A percentile compares a stretch with the other conserved stretches of the same genome.
These are phyloP conservation scores for Hapalemur alaotrensis DNA, from an alignment of 2,797 vertebrate species.

Conservation along the genomic window DNA sequence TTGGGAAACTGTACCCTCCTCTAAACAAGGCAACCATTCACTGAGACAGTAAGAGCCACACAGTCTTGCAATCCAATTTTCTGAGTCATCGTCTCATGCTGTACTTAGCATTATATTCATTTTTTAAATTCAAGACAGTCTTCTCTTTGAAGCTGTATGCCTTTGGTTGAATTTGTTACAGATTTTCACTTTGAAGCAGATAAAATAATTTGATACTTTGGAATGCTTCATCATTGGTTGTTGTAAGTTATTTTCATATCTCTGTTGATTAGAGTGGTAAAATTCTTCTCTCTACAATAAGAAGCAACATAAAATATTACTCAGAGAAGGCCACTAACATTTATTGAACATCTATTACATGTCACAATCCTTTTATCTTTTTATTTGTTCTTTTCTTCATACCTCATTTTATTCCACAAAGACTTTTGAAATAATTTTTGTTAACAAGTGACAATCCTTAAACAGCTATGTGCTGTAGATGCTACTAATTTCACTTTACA, in stretches of 20 bases:
- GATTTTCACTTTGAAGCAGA: conserved; percentile 51
- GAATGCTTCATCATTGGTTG: neutral
- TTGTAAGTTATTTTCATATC: conserved; percentile 22
- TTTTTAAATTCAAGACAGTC: conserved; percentile 7
- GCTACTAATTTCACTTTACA: neutral
- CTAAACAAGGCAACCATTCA: conserved; percentile 47
- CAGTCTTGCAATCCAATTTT: neutral
- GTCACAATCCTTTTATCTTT: neutral
- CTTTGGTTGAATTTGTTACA: conserved; percentile 40
- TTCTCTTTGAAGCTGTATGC: conserved; percentile 56
- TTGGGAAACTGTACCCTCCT: neutral
- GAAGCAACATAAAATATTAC: neutral
- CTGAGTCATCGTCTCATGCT: conserved; percentile 36
- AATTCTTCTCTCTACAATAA: neutral
- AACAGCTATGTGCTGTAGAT: neutral
- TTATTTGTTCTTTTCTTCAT: neutral
- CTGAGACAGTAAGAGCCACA: neutral
- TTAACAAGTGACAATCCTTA: neutral
- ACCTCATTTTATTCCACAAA: conserved; percentile 15
- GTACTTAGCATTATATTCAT: neutral
- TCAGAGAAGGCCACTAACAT: neutral
- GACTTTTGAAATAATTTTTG: conserved; percentile 25
- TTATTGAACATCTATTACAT: neutral
- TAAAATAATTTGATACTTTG: conserved; percentile 22
- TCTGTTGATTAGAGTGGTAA: neutral